Evolutionary conservation across 2,113 vertebrate genomes (phyloP), one percentile per base, ranked within the genome.

Genomic region (Diglossa brunneiventris): DNA sequence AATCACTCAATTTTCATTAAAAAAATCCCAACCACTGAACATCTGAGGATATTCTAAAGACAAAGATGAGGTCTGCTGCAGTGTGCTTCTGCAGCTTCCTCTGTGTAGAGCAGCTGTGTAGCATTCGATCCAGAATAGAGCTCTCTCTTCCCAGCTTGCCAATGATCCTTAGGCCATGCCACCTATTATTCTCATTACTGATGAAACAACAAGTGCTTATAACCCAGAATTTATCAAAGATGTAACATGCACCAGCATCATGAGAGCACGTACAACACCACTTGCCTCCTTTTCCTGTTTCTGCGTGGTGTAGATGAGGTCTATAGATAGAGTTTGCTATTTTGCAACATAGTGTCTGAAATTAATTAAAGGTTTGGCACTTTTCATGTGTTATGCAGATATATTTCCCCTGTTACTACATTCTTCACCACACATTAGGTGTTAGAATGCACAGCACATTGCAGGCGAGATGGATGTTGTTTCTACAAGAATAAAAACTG

Each of bases 401-500:
- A 73, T 83, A 67, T 92, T 93, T 96, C 67, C 83, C 85, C 94
- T 97, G 94, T 95, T 97, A 97, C 96, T 97, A 96, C 55, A 87
- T 96, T 83, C 87, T 93, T 95, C 83, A 82, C 62, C 88, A 93
- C 73, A 94, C 47, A 83, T 97, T 97, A 96, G 74, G 78, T 95
- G 78, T 95, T 80, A 94, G 86, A 84, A 96, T 83, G 91, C 39
- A 75, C 58, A 91, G 70, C 59, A 95, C 82, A 93, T 66, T 93
- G 66, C 58, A 94, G 92, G 87, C 83, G 23, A 94, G 83, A 94
- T 61, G 96, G 53, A 83, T 96, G 62, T 80, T 97, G 53, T 94
- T 90, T 91, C 78, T 80, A 91, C 70, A 94, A 94, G 96, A 97
- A 97, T 92, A 97, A 97, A 95, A 97, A 85, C 92, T 94, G 63